A percentile compares a stretch with the other conserved stretches of the same genome.
Evolutionary conservation across 1,140 invertebrate species (phyloP).

Genomic region (Cotesia vestalis): DNA sequence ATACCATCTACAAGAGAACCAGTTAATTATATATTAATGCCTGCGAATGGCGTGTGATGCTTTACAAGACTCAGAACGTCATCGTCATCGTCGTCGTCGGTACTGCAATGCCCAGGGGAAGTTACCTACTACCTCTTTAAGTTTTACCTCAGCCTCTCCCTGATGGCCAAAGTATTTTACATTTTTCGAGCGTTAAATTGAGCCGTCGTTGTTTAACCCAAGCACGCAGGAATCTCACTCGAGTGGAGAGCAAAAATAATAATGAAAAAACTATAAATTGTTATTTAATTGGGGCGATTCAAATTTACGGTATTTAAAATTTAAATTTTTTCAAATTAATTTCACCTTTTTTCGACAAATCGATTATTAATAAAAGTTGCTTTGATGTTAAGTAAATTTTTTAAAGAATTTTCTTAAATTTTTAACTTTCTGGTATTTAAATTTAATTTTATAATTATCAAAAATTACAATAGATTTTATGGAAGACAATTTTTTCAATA

Average conservation of each 20-base stretch:
- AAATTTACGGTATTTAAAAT: no score
- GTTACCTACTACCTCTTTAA: conserved; percentile 8
- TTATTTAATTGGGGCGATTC: no score
- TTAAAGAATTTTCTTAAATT: no score
- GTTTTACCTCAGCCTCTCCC: conserved; percentile 3
- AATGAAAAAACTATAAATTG: background rate
- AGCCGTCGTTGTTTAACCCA: conserved; percentile 31
- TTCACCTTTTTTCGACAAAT: background rate
- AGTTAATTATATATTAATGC: conserved; percentile 67
- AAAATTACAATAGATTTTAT: no score
- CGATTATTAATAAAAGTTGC: background rate
- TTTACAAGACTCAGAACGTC: conserved; percentile 40
- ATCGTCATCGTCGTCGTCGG: conserved; percentile 36
- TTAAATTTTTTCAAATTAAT: no score
- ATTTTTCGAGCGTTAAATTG: conserved; percentile 47
- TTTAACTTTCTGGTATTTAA: no score
- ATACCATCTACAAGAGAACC: conserved; percentile 60
- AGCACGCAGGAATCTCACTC: conserved; percentile 1
- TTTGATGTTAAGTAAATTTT: no score
- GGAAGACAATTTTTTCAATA: no score
- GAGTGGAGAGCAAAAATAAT: background rate
- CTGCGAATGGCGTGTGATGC: conserved; percentile 48
- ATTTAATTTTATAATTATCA: no score
- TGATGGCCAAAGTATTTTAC: conserved; percentile 36
- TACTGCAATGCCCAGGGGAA: conserved; percentile 34